Percentiles rank a stretch among this genome's conserved stretches.
Conservation (phyloP, 2,797 vertebrate genomes). For the Karalla daura region DNA sequence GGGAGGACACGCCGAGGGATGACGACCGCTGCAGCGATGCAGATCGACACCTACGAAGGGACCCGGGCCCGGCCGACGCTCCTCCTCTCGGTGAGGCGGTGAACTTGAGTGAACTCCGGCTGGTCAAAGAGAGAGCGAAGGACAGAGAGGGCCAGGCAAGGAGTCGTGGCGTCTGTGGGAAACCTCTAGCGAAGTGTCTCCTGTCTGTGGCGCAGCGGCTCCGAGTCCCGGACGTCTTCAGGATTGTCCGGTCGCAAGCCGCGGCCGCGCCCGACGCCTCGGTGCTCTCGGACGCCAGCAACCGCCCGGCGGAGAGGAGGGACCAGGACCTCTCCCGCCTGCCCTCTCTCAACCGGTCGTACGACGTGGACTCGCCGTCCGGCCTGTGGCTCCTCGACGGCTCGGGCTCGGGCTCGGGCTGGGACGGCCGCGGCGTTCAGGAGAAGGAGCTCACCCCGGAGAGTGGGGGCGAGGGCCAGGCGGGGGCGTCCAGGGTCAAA, state of each 20-base stretch:
- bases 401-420: not conserved
- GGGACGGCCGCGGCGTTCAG: constrained; percentile 8
- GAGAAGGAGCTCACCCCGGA: constrained; percentile 69
- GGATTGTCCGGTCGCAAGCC: constrained; percentile 35
- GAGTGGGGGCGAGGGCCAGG: constrained; percentile 48
- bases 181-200: constrained; percentile 28
- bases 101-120: constrained; percentile 14
- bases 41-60: constrained; percentile 9
- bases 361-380: constrained; percentile 78
- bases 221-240: constrained; percentile 62
- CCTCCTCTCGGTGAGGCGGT: constrained; percentile 2
- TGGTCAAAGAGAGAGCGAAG: constrained; percentile 28
- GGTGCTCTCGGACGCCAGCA: constrained; percentile 53
- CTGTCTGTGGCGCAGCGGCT: constrained; percentile 62
- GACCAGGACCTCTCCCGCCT: constrained; percentile 21
- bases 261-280: not conserved
- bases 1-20: constrained; percentile 1
- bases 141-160: constrained; percentile 3
- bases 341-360: constrained; percentile 74
- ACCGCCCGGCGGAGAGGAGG: constrained; percentile 25
- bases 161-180: constrained; percentile 9
- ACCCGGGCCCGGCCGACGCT: constrained; percentile 5
- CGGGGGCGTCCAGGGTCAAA: constrained; percentile 71
- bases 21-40: not conserved
- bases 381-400: constrained; percentile 69